phyloP scores from a whole-genome alignment of 2,888 invertebrate genomes.

The Lasioglossum villosulum region DNA sequence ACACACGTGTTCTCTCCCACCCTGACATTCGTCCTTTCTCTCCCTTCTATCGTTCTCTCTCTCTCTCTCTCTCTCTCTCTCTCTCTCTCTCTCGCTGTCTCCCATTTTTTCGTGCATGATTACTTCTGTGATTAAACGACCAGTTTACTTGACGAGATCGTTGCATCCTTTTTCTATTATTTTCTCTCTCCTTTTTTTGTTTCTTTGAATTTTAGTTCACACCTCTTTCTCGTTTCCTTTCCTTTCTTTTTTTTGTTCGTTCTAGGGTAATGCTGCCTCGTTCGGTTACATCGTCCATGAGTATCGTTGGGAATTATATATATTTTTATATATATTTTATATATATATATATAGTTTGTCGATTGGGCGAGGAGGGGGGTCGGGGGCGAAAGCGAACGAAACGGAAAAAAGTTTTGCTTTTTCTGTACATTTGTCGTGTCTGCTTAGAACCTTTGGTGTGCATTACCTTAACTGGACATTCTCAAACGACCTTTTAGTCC shows the following conservation, averaged over 20 bases:
- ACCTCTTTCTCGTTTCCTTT: conserved; percentile 8
- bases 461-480: conserved; percentile 70
- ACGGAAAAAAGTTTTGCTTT: conserved; percentile 41
- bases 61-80: conserved; percentile 43
- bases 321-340: neutral
- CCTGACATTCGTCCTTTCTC: conserved; percentile 44
- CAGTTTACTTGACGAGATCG: conserved; percentile 31
- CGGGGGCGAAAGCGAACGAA: conserved; percentile 48
- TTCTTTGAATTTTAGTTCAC: neutral
- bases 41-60: conserved; percentile 43
- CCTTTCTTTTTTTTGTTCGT: conserved; percentile 10
- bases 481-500: conserved; percentile 86
- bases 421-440: conserved; percentile 62
- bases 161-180: conserved; percentile 18
- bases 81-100: conserved; percentile 41
- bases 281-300: conserved; percentile 34
- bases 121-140: conserved; percentile 57
- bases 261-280: conserved; percentile 40
- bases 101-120: conserved; percentile 46
- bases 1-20: conserved; percentile 44
- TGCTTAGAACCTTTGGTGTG: conserved; percentile 60
- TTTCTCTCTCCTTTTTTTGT: conserved; percentile 19
- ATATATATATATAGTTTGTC: conserved; percentile 36
- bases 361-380: neutral
- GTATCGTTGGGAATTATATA: conserved; percentile 53